Conservation (phyloP, 2,113 vertebrate species). For the Pongo pygmaeus region DNA sequence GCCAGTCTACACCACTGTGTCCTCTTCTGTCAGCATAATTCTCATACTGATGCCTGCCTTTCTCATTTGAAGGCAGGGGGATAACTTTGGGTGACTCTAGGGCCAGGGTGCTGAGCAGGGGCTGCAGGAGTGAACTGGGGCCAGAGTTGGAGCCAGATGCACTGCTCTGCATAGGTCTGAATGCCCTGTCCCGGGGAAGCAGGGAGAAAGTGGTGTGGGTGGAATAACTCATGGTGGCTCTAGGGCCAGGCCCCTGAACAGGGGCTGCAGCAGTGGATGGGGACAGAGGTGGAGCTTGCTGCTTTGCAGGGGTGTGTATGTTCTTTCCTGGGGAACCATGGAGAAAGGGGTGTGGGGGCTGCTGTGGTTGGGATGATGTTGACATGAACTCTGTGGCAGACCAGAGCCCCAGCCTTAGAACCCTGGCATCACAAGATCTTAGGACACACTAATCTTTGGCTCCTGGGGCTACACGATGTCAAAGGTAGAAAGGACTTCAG, state of each 20-base stretch:
- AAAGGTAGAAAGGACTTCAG: not conserved
- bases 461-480: not conserved
- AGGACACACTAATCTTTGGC: not conserved
- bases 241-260: not conserved
- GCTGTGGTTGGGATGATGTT: not conserved
- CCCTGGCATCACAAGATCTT: not conserved
- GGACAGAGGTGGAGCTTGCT: no score
- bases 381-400: not conserved
- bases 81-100: not conserved
- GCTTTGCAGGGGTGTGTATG: not conserved
- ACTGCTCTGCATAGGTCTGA: not conserved
- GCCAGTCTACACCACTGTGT: not conserved
- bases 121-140: not conserved
- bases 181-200: rapidly evolving
- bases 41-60: not conserved
- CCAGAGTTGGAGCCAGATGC: no score
- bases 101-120: not conserved
- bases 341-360: not conserved
- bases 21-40: not conserved
- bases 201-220: not conserved
- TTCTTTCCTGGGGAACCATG: not conserved
- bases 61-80: not conserved
- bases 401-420: not conserved
- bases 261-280: not conserved
- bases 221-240: no score